Evolutionary conservation across 2,113 vertebrate genomes (phyloP), one percentile per base, ranked within the genome.

Genomic region (Rhynchopsitta pachyrhyncha): DNA sequence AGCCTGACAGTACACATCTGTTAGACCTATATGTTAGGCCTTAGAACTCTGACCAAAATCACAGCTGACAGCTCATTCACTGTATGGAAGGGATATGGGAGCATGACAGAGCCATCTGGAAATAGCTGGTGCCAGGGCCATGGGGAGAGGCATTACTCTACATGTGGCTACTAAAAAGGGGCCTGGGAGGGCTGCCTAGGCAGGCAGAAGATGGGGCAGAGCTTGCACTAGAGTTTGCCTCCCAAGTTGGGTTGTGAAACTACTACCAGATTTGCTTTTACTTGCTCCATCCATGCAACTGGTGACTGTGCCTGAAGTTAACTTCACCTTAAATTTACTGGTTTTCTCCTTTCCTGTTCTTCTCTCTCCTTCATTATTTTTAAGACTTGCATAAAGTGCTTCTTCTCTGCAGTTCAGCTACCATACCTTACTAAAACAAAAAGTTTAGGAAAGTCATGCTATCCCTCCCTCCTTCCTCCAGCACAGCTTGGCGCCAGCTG

Each of bases 51-150:
- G 7, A 24, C 6, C 46, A 50, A 18, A 88, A 73, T 69, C 69
- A 50, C 17, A 87, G 16, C 17, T 90, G 74, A 53, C 3, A 41
- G 27, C 7, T 86, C 16, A 63, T 41, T 49, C 31, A 42, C 37
- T 3, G 2, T 60, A 55, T 8, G 22, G 29, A 35, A 77, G 11
- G 4, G 16, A 35, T 60, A 19, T 2, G 10, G 29, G 18, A 86
- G 29, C 24, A 59, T 13, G 28, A 27, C 33, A 68, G 31, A 17
- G 31, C 13, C 67, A 67, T 9, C 7, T 41, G 35, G 24, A 90
- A 87, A 44, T 18, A 37, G 6, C 0, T 69, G 33, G 7, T 19
- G 25, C 17, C 47, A 69, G 22, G 73, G 31, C 0, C 1, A 2
- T 6, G 11, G 10, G 7, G 12, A 83, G 5, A 50, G 7, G 20